Conservation (phyloP, 2,113 vertebrate species). For the Lampris incognitus region DNA sequence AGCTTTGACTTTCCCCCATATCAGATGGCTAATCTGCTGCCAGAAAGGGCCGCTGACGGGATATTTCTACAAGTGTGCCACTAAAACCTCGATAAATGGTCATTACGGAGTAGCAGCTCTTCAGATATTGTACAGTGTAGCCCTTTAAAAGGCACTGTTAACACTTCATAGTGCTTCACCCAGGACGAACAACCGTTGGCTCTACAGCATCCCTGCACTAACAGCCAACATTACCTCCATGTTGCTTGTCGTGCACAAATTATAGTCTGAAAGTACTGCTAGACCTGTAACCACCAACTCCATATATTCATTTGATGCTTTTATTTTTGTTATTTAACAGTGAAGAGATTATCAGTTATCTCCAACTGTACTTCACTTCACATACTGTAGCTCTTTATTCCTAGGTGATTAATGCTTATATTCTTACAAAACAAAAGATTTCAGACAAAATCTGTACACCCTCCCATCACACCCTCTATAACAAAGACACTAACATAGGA, state of each 20-base stretch:
- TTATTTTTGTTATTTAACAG: constrained; percentile 81
- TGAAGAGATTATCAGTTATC: constrained; percentile 77
- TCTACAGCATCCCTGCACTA: neutral
- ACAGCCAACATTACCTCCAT: neutral
- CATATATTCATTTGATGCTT: constrained; percentile 63
- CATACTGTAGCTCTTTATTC: constrained; percentile 80
- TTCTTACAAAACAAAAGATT: constrained; percentile 72
- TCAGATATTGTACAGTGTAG: neutral
- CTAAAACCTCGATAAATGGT: no score
- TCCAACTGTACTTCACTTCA: constrained; percentile 75
- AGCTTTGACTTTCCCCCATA: no score
- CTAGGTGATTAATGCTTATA: constrained; percentile 81
- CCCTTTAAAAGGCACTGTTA: neutral
- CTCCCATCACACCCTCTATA: constrained; percentile 45
- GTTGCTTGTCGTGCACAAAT: neutral
- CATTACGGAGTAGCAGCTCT: no score
- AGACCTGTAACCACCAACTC: neutral
- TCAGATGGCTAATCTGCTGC: no score
- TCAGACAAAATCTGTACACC: constrained; percentile 71
- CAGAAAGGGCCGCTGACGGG: no score
- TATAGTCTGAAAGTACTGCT: no score
- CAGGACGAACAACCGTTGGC: neutral
- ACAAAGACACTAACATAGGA: constrained; percentile 69
- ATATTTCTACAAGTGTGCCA: no score
- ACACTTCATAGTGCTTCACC: neutral